Evolutionary conservation across 1,140 invertebrate genomes (phyloP).

Genomic region (Drosophila funebris): DNA sequence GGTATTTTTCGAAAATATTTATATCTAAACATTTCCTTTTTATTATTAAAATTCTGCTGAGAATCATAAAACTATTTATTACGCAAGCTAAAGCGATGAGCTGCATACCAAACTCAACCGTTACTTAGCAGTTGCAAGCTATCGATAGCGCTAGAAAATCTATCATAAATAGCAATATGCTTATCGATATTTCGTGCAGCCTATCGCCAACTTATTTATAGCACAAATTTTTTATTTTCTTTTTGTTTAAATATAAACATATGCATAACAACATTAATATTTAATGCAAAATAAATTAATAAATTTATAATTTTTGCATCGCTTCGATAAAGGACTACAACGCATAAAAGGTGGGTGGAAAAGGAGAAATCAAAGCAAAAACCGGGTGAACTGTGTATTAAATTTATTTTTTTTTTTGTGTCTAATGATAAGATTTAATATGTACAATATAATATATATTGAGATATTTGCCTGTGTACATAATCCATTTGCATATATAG

Average conservation of each 20-base stretch:
- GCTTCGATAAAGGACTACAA: slow-evolving; percentile 24
- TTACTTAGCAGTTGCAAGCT: neutral
- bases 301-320: slow-evolving; percentile 5
- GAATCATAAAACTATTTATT: too few species aligned
- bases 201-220: slow-evolving; percentile 57
- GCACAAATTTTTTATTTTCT: slow-evolving; percentile 69
- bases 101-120: neutral
- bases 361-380: neutral
- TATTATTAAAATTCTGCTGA: too few species aligned
- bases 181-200: slow-evolving; percentile 26
- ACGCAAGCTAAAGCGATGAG: neutral
- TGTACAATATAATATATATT: neutral
- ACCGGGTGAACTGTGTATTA: neutral
- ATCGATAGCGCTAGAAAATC: slow-evolving; percentile 20
- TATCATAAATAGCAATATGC: neutral
- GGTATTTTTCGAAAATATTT: too few species aligned
- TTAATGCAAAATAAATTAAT: slow-evolving; percentile 19
- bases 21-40: too few species aligned
- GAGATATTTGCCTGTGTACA: neutral
- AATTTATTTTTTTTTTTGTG: slow-evolving; percentile 26
- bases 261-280: slow-evolving; percentile 54
- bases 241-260: slow-evolving; percentile 50
- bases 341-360: slow-evolving; percentile 40
- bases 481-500: too few species aligned
- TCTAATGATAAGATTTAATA: slow-evolving; percentile 1